A percentile compares a stretch with the other conserved stretches of the same genome.
Conservation (phyloP, 2,113 vertebrate species). For the Cyphomyrus plagiostoma region DNA sequence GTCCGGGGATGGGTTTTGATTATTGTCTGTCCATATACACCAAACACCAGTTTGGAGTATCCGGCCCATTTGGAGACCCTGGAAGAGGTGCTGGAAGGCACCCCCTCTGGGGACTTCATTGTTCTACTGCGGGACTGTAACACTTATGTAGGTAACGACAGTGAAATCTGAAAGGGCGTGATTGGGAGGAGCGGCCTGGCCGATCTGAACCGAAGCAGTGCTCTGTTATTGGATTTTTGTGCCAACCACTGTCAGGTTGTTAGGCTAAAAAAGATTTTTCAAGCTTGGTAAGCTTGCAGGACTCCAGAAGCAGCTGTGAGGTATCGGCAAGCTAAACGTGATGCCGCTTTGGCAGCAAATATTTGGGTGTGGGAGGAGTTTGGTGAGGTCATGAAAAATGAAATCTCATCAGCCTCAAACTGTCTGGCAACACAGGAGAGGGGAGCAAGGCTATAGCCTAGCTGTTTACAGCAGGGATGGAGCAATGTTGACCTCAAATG, state of each 20-base stretch:
- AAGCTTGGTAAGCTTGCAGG: neutral
- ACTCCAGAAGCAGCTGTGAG: neutral
- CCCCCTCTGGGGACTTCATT: neutral
- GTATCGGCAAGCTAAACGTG: neutral
- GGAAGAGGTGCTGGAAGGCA: neutral
- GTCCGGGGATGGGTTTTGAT: neutral
- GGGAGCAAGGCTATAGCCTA: neutral
- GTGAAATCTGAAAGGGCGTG: neutral
- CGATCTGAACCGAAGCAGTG: neutral
- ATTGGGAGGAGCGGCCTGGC: neutral
- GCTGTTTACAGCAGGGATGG: neutral
- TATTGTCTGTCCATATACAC: too few species aligned
- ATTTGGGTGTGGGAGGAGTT: neutral
- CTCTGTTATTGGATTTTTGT: neutral
- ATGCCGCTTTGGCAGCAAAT: neutral
- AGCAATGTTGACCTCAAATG: neutral
- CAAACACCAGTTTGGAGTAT: neutral
- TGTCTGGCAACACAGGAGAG: neutral
- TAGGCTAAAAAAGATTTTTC: neutral
- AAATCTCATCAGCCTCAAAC: neutral
- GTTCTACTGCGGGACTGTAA: neutral
- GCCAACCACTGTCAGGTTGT: neutral
- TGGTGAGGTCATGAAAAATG: neutral
- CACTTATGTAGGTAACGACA: neutral
- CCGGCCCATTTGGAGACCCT: neutral